phyloP scores from a whole-genome alignment of 2,113 vertebrate species.

The Heterochromis multidens region DNA sequence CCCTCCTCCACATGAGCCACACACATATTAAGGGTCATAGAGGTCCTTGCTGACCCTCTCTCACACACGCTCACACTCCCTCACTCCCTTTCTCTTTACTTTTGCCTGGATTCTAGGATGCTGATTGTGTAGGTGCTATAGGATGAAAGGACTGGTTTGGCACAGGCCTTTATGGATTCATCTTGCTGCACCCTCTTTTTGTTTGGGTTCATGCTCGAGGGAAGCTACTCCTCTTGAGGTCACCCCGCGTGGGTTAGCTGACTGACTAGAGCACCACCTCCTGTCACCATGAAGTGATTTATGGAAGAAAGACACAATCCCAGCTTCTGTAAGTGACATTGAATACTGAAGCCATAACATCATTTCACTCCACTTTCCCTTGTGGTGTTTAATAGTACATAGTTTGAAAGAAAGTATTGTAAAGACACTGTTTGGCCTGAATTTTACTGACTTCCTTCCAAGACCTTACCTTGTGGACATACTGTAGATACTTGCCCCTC shows the following conservation, averaged over 20 bases:
- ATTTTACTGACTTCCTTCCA: constrained; percentile 16
- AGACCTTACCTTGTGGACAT: constrained; percentile 41
- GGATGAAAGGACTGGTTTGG: constrained; percentile 46
- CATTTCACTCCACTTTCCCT: not conserved
- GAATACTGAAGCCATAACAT: constrained; percentile 27
- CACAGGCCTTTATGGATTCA: constrained; percentile 30
- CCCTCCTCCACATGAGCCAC: constrained; percentile 25
- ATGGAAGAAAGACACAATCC: constrained; percentile 65
- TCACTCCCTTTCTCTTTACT: not conserved
- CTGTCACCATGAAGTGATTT: constrained; percentile 68
- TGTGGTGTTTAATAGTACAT: constrained; percentile 1
- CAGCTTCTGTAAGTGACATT: constrained; percentile 48
- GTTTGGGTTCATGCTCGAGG: constrained; percentile 52
- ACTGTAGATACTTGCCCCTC: constrained; percentile 27
- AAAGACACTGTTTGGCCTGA: constrained; percentile 14
- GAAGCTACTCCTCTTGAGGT: constrained; percentile 54
- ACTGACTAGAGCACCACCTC: constrained; percentile 59
- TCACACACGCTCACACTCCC: not conserved
- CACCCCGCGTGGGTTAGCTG: constrained; percentile 37
- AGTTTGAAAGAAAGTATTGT: constrained; percentile 40
- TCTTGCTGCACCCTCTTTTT: constrained; percentile 43
- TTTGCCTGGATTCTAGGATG: constrained; percentile 29
- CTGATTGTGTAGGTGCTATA: constrained; percentile 42
- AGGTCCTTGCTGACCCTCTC: constrained; percentile 17
- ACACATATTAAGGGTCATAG: constrained; percentile 26